Base-by-base conservation (phyloP, 2,797 vertebrate species). In the Champsocephalus gunnari region DNA sequence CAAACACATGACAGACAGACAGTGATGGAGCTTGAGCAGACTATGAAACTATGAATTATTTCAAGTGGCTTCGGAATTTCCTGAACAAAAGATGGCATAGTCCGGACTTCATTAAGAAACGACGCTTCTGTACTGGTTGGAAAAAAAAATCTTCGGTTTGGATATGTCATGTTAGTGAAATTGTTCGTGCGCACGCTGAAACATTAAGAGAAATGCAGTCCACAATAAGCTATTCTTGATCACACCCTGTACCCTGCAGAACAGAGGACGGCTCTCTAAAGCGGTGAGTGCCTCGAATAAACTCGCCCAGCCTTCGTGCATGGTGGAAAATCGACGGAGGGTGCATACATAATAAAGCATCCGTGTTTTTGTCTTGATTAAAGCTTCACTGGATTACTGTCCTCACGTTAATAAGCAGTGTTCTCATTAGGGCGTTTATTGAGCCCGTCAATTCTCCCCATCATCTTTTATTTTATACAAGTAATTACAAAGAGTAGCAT, bases 241-340 rank as follows among this genome's bases (percentile, higher is more conserved):
- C 95, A 95, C 95, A 96, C 95, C 96, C 96, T 95, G 89, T 93
- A 93, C 84, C 92, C 94, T 94, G 95, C 95, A 97, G 93, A 95
- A 96, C 93, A 87, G 87, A 94, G 82, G 73, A 88, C 79, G 78
- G 73, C 82, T 87, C 77, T 86, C 66, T 58, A 17, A 44, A 75
- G 80, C 77, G 61, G 86, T 65, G 85, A 70, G 67, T 76, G 84
- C 87, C 83, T 88, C 73, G 81, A 82, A 85, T 83, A 79, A 90
- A 89, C 87, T 80, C 86, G 61, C 88, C 89, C 77, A 80, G 78
- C 73, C 87, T 94, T 90, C 81, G 85, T 89, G 87, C 86, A 69
- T 80, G 88, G 85, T 89, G 85, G 47, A 85, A 89, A 89, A 91
- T 47, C 69, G 84, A 86, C 74, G 71, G 73, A 80, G 66, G 71